These are phyloP conservation scores for Malurus alboscapulatus DNA, from an alignment of 2,113 vertebrate genomes.

Conservation along the genomic window DNA sequence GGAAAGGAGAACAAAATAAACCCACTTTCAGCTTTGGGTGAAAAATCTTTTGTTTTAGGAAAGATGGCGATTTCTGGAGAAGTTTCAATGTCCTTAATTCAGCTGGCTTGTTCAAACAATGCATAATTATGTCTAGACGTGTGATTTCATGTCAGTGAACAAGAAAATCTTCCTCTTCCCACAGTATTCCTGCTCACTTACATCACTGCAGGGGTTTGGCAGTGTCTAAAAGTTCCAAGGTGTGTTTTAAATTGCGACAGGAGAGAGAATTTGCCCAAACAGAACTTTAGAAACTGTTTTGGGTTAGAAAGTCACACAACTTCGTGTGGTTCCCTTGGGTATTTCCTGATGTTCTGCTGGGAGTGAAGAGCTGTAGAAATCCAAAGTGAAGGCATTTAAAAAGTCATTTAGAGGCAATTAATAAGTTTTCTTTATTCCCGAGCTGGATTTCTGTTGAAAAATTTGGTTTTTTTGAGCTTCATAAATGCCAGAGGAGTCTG, in stretches of 20 bases:
- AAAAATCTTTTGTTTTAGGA: neutral
- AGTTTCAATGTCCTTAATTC: neutral
- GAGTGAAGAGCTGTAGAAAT: neutral
- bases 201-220: neutral
- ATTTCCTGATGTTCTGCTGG: neutral
- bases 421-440: neutral
- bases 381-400: neutral
- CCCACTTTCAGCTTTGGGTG: neutral
- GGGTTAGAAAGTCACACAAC: neutral
- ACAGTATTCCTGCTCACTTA: neutral
- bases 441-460: neutral
- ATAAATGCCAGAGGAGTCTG: neutral
- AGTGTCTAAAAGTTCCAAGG: neutral
- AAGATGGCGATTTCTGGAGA: neutral
- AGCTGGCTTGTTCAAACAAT: neutral
- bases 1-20: accelerated
- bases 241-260: neutral
- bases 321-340: neutral
- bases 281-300: neutral
- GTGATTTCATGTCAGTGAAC: neutral
- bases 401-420: neutral
- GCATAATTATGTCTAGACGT: accelerated
- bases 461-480: neutral
- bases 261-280: neutral
- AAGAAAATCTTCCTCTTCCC: neutral